phyloP scores from a whole-genome alignment of 2,888 invertebrate genomes.

The Orthosia incerta region DNA sequence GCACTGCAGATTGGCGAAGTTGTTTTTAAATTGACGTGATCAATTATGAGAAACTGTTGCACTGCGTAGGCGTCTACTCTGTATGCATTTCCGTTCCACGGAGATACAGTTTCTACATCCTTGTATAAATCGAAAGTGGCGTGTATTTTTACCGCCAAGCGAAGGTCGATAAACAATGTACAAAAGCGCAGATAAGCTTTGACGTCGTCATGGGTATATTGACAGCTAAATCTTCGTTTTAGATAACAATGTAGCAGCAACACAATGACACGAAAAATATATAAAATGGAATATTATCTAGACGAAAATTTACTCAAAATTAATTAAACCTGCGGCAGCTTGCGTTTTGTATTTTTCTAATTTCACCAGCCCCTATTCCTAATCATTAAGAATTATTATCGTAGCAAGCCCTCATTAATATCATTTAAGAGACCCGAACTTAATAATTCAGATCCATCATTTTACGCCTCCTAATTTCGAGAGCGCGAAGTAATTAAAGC shows the following conservation, averaged over 20 bases:
- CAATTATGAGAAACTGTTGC: constrained; percentile 5
- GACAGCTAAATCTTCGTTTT: neutral
- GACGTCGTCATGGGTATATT: neutral
- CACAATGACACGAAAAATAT: neutral
- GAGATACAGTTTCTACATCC: constrained; percentile 42
- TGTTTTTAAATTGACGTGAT: constrained; percentile 4
- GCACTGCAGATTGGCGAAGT: neutral
- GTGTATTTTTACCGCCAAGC: neutral
- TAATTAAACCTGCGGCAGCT: neutral
- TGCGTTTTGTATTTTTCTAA: constrained; percentile 1
- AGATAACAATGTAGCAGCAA: neutral
- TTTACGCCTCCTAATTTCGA: constrained; percentile 27
- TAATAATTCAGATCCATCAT: constrained; percentile 43
- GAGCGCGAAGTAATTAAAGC: constrained; percentile 44
- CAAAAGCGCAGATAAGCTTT: neutral
- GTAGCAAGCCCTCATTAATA: constrained; percentile 39
- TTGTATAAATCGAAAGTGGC: constrained; percentile 30
- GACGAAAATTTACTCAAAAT: no score
- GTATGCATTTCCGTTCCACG: constrained; percentile 31
- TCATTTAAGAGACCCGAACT: constrained; percentile 19
- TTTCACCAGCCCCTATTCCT: neutral
- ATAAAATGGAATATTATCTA: neutral
- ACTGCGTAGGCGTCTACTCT: constrained; percentile 1
- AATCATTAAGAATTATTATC: constrained; percentile 16
- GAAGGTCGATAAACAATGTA: constrained; percentile 3